Evolutionary conservation across 2,113 vertebrate genomes (phyloP).

Genomic region (Gobio gobio): DNA sequence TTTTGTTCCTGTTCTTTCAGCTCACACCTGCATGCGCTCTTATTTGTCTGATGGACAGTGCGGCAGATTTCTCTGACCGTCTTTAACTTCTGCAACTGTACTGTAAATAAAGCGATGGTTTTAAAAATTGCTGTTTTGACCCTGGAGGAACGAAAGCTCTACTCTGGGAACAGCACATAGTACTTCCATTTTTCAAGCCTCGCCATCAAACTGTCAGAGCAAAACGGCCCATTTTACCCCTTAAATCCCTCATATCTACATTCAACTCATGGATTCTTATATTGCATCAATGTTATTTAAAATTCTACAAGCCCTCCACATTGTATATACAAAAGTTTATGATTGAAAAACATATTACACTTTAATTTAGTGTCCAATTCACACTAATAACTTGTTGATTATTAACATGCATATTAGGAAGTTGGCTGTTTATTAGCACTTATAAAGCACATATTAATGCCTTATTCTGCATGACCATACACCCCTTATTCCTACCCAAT

Average conservation of each 20-base stretch:
- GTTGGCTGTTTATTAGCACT: no score
- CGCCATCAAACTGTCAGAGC: slow-evolving; percentile 48
- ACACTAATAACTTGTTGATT: no score
- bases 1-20: slow-evolving; percentile 49
- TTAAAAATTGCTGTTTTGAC: slow-evolving; percentile 59
- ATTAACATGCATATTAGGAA: no score
- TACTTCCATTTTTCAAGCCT: slow-evolving; percentile 52
- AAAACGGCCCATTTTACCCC: slow-evolving; percentile 42
- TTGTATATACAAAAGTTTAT: neutral
- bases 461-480: no score
- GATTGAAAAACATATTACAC: neutral
- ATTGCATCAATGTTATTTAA: neutral
- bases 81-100: slow-evolving; percentile 47
- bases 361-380: no score
- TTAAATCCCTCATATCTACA: slow-evolving; percentile 31
- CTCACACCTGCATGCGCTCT: slow-evolving; percentile 31
- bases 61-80: slow-evolving; percentile 49
- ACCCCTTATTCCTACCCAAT: no score
- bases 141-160: slow-evolving; percentile 56
- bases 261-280: slow-evolving; percentile 4
- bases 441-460: no score
- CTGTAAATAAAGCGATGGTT: slow-evolving; percentile 57
- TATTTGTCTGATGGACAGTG: slow-evolving; percentile 56
- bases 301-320: neutral
- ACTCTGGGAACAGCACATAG: slow-evolving; percentile 45